Percentiles rank a stretch among this genome's conserved stretches.
phyloP scores from a whole-genome alignment of 1,140 invertebrate genomes.

The Papilio aristodemus region DNA sequence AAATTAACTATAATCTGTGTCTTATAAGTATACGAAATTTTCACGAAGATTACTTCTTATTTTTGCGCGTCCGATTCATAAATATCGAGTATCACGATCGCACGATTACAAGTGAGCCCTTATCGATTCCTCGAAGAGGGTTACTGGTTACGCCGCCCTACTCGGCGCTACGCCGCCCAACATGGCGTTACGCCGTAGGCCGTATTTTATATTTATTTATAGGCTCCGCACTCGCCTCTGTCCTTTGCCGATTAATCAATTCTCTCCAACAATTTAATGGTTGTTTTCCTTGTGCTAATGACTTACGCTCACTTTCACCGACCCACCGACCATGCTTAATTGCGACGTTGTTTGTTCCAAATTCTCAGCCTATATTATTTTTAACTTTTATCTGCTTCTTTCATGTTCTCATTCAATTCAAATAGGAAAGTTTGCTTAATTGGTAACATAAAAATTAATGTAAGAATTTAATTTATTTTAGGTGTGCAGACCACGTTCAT shows the following conservation, averaged over 20 bases:
- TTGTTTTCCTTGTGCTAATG: slow-evolving; percentile 45
- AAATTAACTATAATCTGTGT: too few relatives aligned
- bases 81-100: slow-evolving; percentile 3
- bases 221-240: slow-evolving; percentile 45
- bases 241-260: slow-evolving; percentile 51
- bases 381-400: not conserved
- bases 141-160: not conserved
- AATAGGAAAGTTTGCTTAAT: too few relatives aligned
- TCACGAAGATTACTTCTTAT: too few relatives aligned
- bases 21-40: too few relatives aligned
- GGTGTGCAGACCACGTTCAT: too few relatives aligned
- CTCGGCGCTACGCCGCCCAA: slow-evolving; percentile 17
- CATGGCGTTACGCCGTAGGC: slow-evolving; percentile 25
- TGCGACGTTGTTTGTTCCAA: slow-evolving; percentile 13
- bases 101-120: slow-evolving; percentile 16
- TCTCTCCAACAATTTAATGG: slow-evolving; percentile 44
- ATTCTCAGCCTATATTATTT: not conserved
- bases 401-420: not conserved
- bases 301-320: slow-evolving; percentile 17
- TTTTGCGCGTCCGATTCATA: slow-evolving; percentile 4
- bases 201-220: slow-evolving; percentile 56
- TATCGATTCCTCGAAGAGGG: slow-evolving; percentile 19
- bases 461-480: too few relatives aligned
- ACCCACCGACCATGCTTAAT: slow-evolving; percentile 7
- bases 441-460: too few relatives aligned